A percentile compares a stretch with the other conserved stretches of the same genome.
Evolutionary conservation across 2,888 invertebrate species (phyloP).

Genomic region (Cephus rjabovi): DNA sequence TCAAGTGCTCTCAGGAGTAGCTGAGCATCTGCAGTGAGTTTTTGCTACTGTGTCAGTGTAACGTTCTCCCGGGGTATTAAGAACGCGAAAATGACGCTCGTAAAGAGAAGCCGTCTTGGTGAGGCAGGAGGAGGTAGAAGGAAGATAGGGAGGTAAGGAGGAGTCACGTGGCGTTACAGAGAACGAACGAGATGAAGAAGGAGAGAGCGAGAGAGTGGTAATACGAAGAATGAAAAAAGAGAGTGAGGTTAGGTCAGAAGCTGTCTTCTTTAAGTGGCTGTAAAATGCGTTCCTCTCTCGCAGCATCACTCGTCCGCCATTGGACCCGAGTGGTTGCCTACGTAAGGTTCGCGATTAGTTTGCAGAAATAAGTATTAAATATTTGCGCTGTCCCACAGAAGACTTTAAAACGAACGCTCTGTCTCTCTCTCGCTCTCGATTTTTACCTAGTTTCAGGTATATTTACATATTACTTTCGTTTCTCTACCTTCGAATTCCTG

Average conservation of each 20-base stretch:
- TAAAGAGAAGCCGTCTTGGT: not conserved
- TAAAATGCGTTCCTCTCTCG: conserved; percentile 35
- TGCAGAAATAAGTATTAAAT: not conserved
- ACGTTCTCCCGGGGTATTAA: not conserved
- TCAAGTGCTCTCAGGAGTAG: not conserved
- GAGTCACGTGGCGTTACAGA: not conserved
- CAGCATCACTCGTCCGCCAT: conserved; percentile 37
- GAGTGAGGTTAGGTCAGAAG: not conserved
- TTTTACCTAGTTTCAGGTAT: not conserved
- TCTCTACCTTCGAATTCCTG: not conserved
- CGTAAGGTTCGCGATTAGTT: not conserved
- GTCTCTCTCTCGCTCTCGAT: not conserved
- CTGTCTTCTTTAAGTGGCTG: conserved; percentile 29
- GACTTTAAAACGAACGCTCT: not conserved
- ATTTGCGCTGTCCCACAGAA: not conserved
- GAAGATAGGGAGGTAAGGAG: not conserved
- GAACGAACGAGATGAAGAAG: not conserved
- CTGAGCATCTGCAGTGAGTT: not conserved
- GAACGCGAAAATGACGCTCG: not conserved
- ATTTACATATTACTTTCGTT: not conserved
- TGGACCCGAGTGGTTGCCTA: conserved; percentile 30
- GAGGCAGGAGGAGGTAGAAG: not conserved
- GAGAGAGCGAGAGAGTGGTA: not conserved
- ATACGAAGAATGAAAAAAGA: not conserved
- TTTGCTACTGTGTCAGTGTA: not conserved